A percentile compares a stretch with the other conserved stretches of the same genome.
These are phyloP conservation scores for Chauna torquata DNA, from an alignment of 2,113 vertebrate genomes.

Conservation along the genomic window DNA sequence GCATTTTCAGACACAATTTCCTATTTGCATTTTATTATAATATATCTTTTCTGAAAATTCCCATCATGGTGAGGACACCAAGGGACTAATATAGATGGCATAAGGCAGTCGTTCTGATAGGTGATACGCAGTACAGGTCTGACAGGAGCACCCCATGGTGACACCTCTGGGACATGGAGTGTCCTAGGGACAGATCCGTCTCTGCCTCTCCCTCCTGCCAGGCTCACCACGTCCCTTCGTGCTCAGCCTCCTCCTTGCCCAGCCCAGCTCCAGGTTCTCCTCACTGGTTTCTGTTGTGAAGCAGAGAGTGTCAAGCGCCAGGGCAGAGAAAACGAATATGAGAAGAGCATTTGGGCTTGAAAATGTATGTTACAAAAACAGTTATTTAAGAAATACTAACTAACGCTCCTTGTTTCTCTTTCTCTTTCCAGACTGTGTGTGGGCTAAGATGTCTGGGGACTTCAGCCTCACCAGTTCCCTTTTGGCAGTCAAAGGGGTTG, in stretches of 20 bases:
- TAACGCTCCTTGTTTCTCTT: not conserved
- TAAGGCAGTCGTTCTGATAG: not conserved
- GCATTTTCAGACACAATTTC: not conserved
- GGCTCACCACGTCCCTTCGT: accelerated
- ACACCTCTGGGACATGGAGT: not conserved
- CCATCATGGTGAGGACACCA: not conserved
- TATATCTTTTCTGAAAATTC: not conserved
- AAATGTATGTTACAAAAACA: not conserved
- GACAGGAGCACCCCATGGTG: not conserved
- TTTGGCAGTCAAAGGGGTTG: not conserved
- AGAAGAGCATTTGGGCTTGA: not conserved
- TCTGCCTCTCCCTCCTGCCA: not conserved
- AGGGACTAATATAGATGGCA: not conserved
- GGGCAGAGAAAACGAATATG: not conserved
- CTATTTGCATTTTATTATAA: slow-evolving; percentile 31
- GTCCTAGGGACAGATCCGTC: accelerated
- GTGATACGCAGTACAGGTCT: not conserved
- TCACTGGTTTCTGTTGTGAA: not conserved
- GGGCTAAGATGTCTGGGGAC: not conserved
- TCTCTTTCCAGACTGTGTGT: not conserved
- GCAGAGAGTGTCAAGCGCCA: not conserved
- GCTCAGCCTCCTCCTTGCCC: not conserved
- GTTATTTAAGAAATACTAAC: not conserved
- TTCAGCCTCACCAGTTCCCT: not conserved
- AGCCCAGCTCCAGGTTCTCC: not conserved